Base-by-base conservation (phyloP, 2,888 invertebrate species). In the Bibio marci region DNA sequence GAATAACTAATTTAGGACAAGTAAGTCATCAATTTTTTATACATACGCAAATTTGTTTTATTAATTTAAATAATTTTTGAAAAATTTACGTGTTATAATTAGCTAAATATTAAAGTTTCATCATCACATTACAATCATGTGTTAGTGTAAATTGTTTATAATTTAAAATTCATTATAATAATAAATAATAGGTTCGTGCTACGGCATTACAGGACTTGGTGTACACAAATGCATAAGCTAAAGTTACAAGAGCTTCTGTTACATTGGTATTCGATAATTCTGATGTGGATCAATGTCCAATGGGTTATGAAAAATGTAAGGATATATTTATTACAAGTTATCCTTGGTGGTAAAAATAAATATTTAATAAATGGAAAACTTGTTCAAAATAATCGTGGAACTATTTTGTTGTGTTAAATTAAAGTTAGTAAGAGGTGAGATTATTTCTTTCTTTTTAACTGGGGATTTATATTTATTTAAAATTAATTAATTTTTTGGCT, bases 351-450 rank as follows among this genome's bases (percentile, higher is more conserved):
- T 10, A 87, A 86, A 55, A 86, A 83, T 56, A 92, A 88, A 54
- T 98, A 95, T 56, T 64, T 88, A 49, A 86, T 98, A 44, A 97
- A 98, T 56, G 95, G 95, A 3, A 75, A 77, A 41, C 80, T 79
- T 52, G 92, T 90, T 0, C 82, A 88, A 85, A 54, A 69, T 85
- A 48, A 86, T 97, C 2, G 78, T 80, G 30, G 98, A 98, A 60
- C 66, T 99, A 55, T 98, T 98, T 62, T 87, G 91, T 51, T 91
- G 94, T 0, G 82, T 98, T 6, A 94, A 95, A 56, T 67, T 98
- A 30, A 99, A 99, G 91, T 99, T 2, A 98, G 98, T 65, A 98
- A 98, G 97, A 98, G 71, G 88, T 88, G 59, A 55, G 54, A n/a
- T n/a, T n/a, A n/a, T n/a, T n/a, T n/a, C n/a, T n/a, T n/a, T n/a